These are phyloP conservation scores for Nannospalax galili DNA, from an alignment of 2,113 vertebrate genomes.

Conservation along the genomic window DNA sequence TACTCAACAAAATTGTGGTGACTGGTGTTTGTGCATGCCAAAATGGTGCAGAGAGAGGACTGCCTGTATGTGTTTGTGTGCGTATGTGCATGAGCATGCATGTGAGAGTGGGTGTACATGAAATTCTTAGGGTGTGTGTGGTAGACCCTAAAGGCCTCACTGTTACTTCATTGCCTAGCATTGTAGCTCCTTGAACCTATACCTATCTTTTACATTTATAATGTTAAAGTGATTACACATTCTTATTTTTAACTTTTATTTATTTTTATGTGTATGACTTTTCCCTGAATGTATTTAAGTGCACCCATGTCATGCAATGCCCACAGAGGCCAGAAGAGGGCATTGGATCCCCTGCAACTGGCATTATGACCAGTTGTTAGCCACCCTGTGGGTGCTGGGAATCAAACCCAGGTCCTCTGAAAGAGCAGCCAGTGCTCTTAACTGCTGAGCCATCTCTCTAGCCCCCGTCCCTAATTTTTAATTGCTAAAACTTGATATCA, in stretches of 20 bases:
- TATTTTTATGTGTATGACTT: too few species aligned
- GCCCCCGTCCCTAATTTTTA: not conserved
- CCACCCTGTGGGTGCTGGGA: too few species aligned
- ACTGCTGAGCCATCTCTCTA: too few species aligned
- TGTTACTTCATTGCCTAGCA: not conserved
- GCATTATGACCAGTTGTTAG: too few species aligned
- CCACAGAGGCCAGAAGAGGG: too few species aligned
- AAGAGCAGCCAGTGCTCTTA: too few species aligned
- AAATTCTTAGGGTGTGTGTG: not conserved
- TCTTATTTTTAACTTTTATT: too few species aligned
- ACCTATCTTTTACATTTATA: not conserved
- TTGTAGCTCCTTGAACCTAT: not conserved
- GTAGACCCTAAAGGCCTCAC: not conserved
- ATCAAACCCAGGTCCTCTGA: too few species aligned
- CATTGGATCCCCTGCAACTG: too few species aligned
- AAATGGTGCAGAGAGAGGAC: constrained; percentile 26
- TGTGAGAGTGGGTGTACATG: not conserved
- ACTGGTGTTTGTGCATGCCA: constrained; percentile 30
- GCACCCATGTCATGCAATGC: too few species aligned
- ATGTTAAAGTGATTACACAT: not conserved
- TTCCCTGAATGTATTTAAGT: too few species aligned
- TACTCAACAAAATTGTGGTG: constrained; percentile 34
- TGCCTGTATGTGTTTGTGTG: not conserved
- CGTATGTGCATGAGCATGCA: not conserved
- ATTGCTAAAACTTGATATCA: not conserved